Evolutionary conservation across 2,888 invertebrate species (phyloP).

Genomic region (Epicampocera succincta): DNA sequence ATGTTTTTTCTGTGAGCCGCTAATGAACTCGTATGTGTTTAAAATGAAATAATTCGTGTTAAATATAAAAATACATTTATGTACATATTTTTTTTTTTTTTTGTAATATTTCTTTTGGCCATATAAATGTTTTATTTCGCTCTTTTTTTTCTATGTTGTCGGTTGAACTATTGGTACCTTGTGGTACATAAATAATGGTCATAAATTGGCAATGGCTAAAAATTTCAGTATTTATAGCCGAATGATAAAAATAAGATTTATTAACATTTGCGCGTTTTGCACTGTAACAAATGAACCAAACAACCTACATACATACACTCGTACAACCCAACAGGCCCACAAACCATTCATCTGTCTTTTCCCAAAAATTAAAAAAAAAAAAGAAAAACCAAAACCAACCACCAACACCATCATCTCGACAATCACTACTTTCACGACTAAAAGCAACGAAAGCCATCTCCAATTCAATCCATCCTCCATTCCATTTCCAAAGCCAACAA

Average conservation of each 20-base stretch:
- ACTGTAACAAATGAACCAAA: constrained; percentile 57
- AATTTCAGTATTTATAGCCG: constrained; percentile 82
- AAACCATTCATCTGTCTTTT: constrained; percentile 42
- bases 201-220: constrained; percentile 82
- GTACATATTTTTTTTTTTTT: neutral
- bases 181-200: constrained; percentile 81
- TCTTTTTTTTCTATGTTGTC: constrained; percentile 43
- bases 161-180: constrained; percentile 69
- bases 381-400: neutral
- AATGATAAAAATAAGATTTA: constrained; percentile 82
- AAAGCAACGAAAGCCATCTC: constrained; percentile 49
- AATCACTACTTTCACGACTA: constrained; percentile 55
- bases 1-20: neutral
- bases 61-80: constrained; percentile 19
- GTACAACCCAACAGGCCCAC: constrained; percentile 3
- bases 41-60: constrained; percentile 51
- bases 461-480: constrained; percentile 61
- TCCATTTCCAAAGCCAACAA: constrained; percentile 47
- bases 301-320: neutral
- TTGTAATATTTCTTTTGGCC: constrained; percentile 14
- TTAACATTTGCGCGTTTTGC: constrained; percentile 78
- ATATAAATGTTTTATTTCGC: constrained; percentile 54
- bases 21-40: constrained; percentile 22
- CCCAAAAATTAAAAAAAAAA: neutral
- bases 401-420: constrained; percentile 35